A percentile compares a stretch with the other conserved stretches of the same genome.
Evolutionary conservation across 2,113 vertebrate species (phyloP).

Genomic region (Pandion haliaetus): DNA sequence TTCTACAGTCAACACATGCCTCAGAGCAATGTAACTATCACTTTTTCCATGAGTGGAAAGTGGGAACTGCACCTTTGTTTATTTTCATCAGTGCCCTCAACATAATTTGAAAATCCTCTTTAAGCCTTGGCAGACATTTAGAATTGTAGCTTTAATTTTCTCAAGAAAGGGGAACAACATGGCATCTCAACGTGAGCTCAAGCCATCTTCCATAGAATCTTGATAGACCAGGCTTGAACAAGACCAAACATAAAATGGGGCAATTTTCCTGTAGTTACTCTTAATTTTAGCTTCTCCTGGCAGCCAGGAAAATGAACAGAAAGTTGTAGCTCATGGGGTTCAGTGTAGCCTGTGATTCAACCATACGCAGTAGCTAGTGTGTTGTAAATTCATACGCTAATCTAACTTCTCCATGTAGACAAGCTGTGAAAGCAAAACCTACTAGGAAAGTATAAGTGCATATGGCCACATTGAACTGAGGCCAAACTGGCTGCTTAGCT

Average conservation of each 20-base stretch:
- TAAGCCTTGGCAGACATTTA: neutral
- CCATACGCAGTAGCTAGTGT: neutral
- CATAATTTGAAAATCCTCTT: neutral
- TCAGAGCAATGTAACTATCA: neutral
- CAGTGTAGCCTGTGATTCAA: neutral
- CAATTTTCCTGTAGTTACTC: neutral
- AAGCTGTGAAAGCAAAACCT: slow-evolving; percentile 36
- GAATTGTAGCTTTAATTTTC: neutral
- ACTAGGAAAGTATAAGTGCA: neutral
- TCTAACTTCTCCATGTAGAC: slow-evolving; percentile 26
- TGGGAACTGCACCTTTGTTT: neutral
- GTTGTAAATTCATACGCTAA: slow-evolving; percentile 15
- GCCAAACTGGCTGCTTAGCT: neutral
- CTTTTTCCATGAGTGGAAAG: neutral
- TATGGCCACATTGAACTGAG: neutral
- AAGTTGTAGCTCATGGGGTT: neutral
- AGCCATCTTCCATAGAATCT: neutral
- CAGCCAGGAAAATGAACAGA: neutral
- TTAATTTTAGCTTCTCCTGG: neutral
- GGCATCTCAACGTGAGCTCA: neutral
- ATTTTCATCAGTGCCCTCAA: neutral
- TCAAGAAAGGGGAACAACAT: neutral
- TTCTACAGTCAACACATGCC: neutral
- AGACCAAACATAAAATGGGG: neutral
- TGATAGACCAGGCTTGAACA: neutral